Evolutionary conservation across 2,113 vertebrate species (phyloP).

Genomic region (Megaceryle maxima): DNA sequence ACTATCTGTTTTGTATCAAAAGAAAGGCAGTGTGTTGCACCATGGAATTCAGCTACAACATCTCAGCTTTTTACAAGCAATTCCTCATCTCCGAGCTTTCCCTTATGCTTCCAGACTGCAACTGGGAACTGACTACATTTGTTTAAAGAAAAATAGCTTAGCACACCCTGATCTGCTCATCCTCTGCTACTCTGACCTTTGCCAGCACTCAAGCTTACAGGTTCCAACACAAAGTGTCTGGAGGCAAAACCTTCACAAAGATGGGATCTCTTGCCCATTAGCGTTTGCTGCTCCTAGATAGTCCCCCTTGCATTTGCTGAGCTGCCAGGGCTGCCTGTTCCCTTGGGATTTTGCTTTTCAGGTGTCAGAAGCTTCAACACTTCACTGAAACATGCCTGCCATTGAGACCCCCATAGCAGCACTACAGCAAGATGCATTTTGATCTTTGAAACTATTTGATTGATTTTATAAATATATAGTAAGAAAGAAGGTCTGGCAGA

Average conservation of each 20-base stretch:
- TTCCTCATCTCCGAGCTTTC: background rate
- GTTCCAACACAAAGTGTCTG: background rate
- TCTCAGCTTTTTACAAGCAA: background rate
- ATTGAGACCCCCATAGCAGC: background rate
- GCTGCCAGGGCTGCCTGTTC: background rate
- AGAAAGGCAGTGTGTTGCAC: background rate
- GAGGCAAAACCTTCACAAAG: background rate
- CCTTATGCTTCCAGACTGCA: background rate
- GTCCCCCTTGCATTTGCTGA: background rate
- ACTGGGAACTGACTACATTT: background rate
- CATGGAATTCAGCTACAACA: background rate
- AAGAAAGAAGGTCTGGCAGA: background rate
- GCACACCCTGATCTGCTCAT: background rate
- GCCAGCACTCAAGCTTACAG: background rate
- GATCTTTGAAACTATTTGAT: background rate
- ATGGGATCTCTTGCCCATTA: background rate
- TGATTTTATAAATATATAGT: background rate
- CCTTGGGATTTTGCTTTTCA: background rate
- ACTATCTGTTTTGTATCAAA: background rate
- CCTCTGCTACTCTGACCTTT: background rate
- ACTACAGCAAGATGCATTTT: background rate
- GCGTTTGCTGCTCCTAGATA: background rate
- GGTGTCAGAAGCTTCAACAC: background rate
- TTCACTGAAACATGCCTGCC: background rate
- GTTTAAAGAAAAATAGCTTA: background rate